These are phyloP conservation scores for Phymorhynchus buccinoides DNA, from an alignment of 1,140 invertebrate species.

Conservation along the genomic window DNA sequence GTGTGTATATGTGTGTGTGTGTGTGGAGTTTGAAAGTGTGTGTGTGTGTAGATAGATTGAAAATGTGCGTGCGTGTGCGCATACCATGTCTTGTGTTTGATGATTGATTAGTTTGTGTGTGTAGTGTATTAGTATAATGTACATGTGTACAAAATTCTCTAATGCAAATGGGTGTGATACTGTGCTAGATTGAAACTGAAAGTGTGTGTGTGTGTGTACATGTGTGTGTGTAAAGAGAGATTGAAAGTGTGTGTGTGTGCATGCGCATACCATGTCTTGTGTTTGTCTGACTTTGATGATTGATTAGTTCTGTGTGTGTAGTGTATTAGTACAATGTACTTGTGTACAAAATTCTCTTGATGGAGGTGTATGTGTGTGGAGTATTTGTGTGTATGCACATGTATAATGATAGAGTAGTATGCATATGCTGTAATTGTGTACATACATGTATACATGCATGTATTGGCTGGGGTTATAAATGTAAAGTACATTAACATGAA, in stretches of 20 bases:
- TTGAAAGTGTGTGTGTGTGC: background rate
- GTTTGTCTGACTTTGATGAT: too few relatives aligned
- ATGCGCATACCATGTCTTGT: too few relatives aligned
- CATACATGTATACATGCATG: too few relatives aligned
- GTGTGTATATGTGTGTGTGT: background rate
- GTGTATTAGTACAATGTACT: background rate
- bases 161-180: background rate
- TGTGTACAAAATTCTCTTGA: background rate
- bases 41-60: background rate
- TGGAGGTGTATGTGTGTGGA: background rate
- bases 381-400: background rate
- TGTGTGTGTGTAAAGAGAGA: too few relatives aligned
- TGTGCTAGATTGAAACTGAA: background rate
- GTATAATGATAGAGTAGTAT: background rate
- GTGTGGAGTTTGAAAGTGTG: background rate
- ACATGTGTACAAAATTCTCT: background rate
- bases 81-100: too few relatives aligned
- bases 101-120: background rate
- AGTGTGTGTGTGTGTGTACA: background rate
- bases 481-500: too few relatives aligned
- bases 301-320: background rate
- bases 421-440: too few relatives aligned
- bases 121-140: too few relatives aligned
- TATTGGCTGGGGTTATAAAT: too few relatives aligned
- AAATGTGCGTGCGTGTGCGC: background rate